These are phyloP conservation scores for Prosopocoilus inquinatus DNA, from an alignment of 2,888 invertebrate species.

Conservation along the genomic window DNA sequence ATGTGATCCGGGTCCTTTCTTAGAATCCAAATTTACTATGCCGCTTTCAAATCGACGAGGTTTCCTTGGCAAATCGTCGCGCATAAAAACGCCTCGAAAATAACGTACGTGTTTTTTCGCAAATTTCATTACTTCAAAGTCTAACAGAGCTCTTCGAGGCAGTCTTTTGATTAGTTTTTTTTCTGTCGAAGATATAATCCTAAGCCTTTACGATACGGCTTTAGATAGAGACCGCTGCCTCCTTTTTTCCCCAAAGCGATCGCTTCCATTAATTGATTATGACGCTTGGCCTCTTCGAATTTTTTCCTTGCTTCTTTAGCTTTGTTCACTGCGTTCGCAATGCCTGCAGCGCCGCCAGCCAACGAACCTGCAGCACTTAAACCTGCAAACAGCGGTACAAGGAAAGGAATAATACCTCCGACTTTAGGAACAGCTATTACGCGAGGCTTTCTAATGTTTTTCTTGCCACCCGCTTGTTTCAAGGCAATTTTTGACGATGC, in stretches of 20 bases:
- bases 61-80: constrained; percentile 22
- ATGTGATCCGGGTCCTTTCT: constrained; percentile 37
- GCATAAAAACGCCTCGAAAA: constrained; percentile 31
- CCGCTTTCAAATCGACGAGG: constrained; percentile 30
- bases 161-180: constrained; percentile 26
- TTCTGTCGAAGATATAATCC: constrained; percentile 26
- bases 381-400: constrained; percentile 32
- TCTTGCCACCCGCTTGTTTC: constrained; percentile 14
- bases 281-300: constrained; percentile 30
- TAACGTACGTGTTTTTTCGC: constrained; percentile 15
- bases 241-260: constrained; percentile 20
- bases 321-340: constrained; percentile 33
- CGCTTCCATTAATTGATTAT: constrained; percentile 33
- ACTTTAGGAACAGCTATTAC: constrained; percentile 16
- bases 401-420: constrained; percentile 30
- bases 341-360: constrained; percentile 27
- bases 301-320: constrained; percentile 26
- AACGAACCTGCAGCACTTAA: constrained; percentile 29
- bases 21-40: constrained; percentile 37
- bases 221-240: constrained; percentile 30
- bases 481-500: constrained; percentile 6
- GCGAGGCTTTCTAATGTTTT: background rate
- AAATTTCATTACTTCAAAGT: constrained; percentile 26
- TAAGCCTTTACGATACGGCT: constrained; percentile 29
- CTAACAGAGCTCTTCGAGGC: constrained; percentile 27